Evolutionary conservation across 2,797 vertebrate genomes (phyloP).

Genomic region (Toxotes lorentzi): DNA sequence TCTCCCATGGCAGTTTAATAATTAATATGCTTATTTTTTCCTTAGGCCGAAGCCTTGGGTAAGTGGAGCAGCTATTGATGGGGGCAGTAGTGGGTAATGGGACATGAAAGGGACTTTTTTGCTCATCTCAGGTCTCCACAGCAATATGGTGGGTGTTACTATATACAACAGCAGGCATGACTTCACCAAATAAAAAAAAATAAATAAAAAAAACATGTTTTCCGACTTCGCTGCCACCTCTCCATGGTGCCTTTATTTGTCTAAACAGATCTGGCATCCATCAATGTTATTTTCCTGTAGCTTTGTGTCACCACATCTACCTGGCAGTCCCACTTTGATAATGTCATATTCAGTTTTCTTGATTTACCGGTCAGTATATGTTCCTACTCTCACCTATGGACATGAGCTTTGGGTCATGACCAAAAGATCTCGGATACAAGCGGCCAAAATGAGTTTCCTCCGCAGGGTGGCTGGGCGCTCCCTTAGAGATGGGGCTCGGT

Average conservation of each 20-base stretch:
- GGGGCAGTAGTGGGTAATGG: conserved; percentile 76
- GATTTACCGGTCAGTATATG: too few species aligned
- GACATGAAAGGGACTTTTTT: conserved; percentile 73
- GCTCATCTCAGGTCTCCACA: conserved; percentile 61
- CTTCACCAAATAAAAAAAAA: conserved; percentile 23
- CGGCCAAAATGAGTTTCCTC: too few species aligned
- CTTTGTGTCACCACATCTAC: conserved; percentile 17
- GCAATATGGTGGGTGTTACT: conserved; percentile 60
- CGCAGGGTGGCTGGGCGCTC: too few species aligned
- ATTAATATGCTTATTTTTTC: conserved; percentile 83
- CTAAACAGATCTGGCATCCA: conserved; percentile 1
- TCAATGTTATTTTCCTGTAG: not conserved
- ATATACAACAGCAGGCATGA: conserved; percentile 45
- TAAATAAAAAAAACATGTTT: conserved; percentile 9
- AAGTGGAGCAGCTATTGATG: conserved; percentile 74
- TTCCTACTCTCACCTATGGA: too few species aligned
- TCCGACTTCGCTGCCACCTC: conserved; percentile 5
- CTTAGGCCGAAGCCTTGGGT: conserved; percentile 65
- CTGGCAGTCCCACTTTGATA: conserved; percentile 23
- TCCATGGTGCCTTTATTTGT: conserved; percentile 25
- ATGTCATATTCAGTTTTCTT: conserved; percentile 26
- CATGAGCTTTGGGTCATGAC: too few species aligned
- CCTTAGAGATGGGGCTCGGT: too few species aligned
- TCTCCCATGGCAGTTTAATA: conserved; percentile 76
- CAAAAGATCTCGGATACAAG: too few species aligned